Percentiles rank a stretch among this genome's conserved stretches.
Evolutionary conservation across 2,888 invertebrate genomes (phyloP).

Genomic region (Microctonus aethiopoides): DNA sequence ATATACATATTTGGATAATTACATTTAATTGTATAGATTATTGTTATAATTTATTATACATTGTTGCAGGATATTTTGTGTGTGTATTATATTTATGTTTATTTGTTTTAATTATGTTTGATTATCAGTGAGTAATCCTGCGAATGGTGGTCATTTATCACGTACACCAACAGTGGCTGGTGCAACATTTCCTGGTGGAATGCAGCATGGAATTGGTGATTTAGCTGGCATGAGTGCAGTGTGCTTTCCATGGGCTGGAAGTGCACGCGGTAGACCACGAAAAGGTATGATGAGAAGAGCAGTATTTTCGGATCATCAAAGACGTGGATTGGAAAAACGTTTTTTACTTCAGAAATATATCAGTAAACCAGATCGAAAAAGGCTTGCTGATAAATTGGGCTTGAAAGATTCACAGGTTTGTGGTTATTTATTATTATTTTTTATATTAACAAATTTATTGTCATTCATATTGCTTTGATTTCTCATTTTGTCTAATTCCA

Average conservation of each 20-base stretch:
- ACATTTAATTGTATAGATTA: neutral
- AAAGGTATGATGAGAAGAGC: slow-evolving; percentile 97
- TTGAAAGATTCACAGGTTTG: slow-evolving; percentile 96
- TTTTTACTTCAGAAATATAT: slow-evolving; percentile 99
- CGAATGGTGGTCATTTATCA: slow-evolving; percentile 66
- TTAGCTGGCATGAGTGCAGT: slow-evolving; percentile 63
- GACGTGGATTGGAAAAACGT: slow-evolving; percentile 94
- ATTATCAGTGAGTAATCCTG: slow-evolving; percentile 67
- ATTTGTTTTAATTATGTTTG: neutral
- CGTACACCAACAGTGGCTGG: slow-evolving; percentile 52
- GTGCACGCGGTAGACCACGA: slow-evolving; percentile 91
- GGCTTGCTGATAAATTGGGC: slow-evolving; percentile 94
- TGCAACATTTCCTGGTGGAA: slow-evolving; percentile 58
- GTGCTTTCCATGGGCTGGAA: slow-evolving; percentile 90
- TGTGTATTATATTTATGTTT: neutral
- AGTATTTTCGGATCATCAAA: slow-evolving; percentile 95
- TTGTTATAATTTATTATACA: too few species aligned
- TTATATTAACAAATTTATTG: too few species aligned
- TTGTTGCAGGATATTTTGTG: too few species aligned
- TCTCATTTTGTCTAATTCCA: too few species aligned
- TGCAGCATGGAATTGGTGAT: slow-evolving; percentile 59
- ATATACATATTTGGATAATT: neutral
- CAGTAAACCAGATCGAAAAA: slow-evolving; percentile 97
- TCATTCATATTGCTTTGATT: too few species aligned
- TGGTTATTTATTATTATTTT: neutral